Evolutionary conservation across 2,113 vertebrate genomes (phyloP).

Genomic region (Alouatta palliata): DNA sequence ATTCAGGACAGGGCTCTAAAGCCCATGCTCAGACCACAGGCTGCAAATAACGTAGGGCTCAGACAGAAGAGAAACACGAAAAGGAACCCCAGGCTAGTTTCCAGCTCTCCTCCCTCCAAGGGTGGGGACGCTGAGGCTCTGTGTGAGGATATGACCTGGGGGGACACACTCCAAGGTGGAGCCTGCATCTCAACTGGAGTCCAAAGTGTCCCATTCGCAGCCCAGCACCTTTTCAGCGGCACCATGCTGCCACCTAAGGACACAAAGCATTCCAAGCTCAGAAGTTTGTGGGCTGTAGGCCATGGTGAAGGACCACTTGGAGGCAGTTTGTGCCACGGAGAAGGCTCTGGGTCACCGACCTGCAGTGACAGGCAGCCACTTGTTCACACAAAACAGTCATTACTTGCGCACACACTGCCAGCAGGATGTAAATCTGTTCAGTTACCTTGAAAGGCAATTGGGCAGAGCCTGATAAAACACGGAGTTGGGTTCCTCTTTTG

Average conservation of each 20-base stretch:
- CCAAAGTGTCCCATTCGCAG: neutral
- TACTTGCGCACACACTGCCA: fast-evolving
- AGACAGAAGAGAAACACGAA: neutral
- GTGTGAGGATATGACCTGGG: fast-evolving
- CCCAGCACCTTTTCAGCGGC: neutral
- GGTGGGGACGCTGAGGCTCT: neutral
- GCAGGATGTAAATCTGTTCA: neutral
- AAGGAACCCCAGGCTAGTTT: neutral
- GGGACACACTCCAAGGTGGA: neutral
- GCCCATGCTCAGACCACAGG: neutral
- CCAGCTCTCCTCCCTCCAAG: neutral
- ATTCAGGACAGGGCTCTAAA: neutral
- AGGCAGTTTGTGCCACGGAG: fast-evolving
- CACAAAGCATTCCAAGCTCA: fast-evolving
- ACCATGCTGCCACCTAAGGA: conserved; percentile 48
- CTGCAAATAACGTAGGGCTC: neutral
- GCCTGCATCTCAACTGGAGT: neutral
- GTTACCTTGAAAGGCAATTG: neutral
- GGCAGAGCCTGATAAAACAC: neutral
- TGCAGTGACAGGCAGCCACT: neutral
- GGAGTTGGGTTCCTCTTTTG: neutral
- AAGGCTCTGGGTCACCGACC: neutral
- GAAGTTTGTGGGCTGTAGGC: neutral
- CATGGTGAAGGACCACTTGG: neutral
- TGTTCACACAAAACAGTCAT: neutral